Percentiles rank a stretch among this genome's conserved stretches.
These are phyloP conservation scores for Chirona hameri DNA, from an alignment of 2,888 invertebrate species.

Conservation along the genomic window DNA sequence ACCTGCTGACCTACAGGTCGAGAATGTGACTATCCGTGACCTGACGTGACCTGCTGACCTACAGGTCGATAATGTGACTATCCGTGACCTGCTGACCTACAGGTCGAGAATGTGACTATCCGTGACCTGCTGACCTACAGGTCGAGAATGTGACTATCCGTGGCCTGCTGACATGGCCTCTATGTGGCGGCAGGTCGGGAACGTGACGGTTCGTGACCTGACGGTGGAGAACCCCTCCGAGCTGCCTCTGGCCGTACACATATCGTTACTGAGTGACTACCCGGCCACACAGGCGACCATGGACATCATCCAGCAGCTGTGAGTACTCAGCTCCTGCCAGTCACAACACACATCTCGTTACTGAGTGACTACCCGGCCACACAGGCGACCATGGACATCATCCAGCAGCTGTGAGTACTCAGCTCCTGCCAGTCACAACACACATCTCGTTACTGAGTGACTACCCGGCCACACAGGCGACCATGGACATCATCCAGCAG, in stretches of 20 bases:
- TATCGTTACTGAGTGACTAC: constrained; percentile 66
- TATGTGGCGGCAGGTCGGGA: constrained; percentile 63
- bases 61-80: too few species aligned
- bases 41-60: too few species aligned
- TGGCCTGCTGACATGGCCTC: constrained; percentile 44
- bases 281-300: constrained; percentile 58
- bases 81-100: too few species aligned
- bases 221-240: constrained; percentile 69
- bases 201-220: constrained; percentile 61
- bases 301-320: constrained; percentile 37
- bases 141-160: too few species aligned
- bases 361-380: constrained; percentile 66
- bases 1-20: too few species aligned
- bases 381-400: constrained; percentile 48
- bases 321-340: constrained; percentile 31
- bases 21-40: not conserved
- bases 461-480: constrained; percentile 61
- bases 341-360: constrained; percentile 72
- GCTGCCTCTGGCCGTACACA: constrained; percentile 65
- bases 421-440: too few species aligned
- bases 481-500: constrained; percentile 43
- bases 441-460: constrained; percentile 64
- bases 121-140: too few species aligned
- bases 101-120: too few species aligned
- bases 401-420: constrained; percentile 37